Conservation (phyloP, 2,888 invertebrate genomes). For the Abrostola triplasia region DNA sequence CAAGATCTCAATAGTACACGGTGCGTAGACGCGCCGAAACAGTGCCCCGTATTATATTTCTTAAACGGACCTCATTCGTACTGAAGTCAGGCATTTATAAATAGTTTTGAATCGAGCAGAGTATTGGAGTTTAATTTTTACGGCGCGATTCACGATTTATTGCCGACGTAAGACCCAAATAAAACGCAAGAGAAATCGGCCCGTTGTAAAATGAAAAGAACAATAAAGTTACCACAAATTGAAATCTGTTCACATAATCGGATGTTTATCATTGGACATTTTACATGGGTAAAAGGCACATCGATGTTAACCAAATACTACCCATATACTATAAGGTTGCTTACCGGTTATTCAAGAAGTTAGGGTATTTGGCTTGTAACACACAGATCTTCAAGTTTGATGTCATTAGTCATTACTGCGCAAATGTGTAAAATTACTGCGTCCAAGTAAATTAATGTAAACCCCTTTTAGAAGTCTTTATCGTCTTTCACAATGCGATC, state of each 20-base stretch:
- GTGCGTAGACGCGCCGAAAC: slow-evolving; percentile 63
- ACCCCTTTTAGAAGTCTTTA: slow-evolving; percentile 19
- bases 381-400: slow-evolving; percentile 2
- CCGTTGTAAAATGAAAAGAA: slow-evolving; percentile 58
- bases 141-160: slow-evolving; percentile 70
- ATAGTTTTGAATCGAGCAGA: slow-evolving; percentile 75
- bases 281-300: slow-evolving; percentile 14
- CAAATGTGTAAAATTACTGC: slow-evolving; percentile 18
- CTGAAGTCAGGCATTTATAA: slow-evolving; percentile 81
- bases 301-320: no score
- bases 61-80: slow-evolving; percentile 58
- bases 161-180: slow-evolving; percentile 58
- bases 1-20: slow-evolving; percentile 65
- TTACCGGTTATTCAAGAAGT: neutral
- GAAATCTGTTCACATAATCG: slow-evolving; percentile 48
- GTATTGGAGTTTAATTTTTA: slow-evolving; percentile 71
- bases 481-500: slow-evolving; percentile 22
- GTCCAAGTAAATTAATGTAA: slow-evolving; percentile 16
- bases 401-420: no score
- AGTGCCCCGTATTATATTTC: slow-evolving; percentile 61
- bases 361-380: slow-evolving; percentile 6
- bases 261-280: slow-evolving; percentile 34
- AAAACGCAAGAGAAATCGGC: slow-evolving; percentile 60
- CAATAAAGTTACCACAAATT: slow-evolving; percentile 55
- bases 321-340: neutral